phyloP scores from a whole-genome alignment of 2,797 vertebrate species.

The Mormyrops boulengeri region DNA sequence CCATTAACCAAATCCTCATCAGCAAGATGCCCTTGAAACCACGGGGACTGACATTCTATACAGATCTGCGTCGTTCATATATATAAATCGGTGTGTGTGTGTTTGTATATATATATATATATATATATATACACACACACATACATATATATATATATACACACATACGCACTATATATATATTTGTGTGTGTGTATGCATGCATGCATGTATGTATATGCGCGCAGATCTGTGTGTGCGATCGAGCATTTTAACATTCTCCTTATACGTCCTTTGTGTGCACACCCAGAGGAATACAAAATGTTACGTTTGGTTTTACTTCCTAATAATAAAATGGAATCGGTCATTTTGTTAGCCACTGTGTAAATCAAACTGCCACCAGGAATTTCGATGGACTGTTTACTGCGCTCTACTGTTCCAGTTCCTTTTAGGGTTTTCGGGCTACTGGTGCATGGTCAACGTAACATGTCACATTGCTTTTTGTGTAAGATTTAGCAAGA shows the following conservation, averaged over 20 bases:
- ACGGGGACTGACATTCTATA: conserved; percentile 72
- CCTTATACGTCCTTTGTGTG: not conserved
- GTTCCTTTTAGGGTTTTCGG: not conserved
- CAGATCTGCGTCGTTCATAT: conserved; percentile 33
- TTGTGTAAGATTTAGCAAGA: not conserved
- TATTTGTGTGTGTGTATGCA: not conserved
- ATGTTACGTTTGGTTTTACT: not conserved
- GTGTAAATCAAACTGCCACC: not conserved
- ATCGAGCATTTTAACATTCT: not conserved
- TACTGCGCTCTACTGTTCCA: not conserved
- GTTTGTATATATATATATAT: not conserved
- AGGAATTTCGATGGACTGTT: not conserved
- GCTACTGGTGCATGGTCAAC: not conserved
- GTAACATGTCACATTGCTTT: not conserved
- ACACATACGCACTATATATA: not conserved
- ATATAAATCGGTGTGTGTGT: not conserved
- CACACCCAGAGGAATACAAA: not conserved
- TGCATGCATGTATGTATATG: not conserved
- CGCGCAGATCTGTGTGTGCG: not conserved
- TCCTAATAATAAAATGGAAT: not conserved
- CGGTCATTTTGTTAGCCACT: not conserved
- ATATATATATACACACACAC: not conserved
- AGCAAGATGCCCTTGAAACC: conserved; percentile 96
- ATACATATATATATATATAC: not conserved
- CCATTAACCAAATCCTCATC: conserved; percentile 95